Evolutionary conservation across 2,797 vertebrate genomes (phyloP), one percentile per base, ranked within the genome.

Genomic region (Limnodromus scolopaceus): DNA sequence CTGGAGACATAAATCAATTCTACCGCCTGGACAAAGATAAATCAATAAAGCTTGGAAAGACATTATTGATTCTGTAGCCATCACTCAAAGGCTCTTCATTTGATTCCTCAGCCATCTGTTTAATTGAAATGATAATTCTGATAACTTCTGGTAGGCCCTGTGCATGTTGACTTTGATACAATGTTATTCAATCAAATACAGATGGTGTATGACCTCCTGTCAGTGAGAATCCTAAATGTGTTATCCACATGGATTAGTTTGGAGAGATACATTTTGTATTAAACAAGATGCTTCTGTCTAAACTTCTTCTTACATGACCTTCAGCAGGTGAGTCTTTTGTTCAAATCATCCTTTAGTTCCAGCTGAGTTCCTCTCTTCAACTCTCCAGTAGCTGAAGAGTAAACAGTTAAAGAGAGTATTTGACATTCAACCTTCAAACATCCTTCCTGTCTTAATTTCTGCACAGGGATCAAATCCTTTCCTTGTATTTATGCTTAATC

Each of bases 41-140:
- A 99, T 99, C 98, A 97, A 98, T 99, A 97, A 96, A 98, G 97
- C 98, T 98, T 97, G 98, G 98, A 98, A 98, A 98, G 98, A 97
- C 96, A 75, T 96, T 98, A 99, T 99, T 98, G 99, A 99, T 99
- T 98, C 97, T 71, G 79, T 79, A 97, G 97, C 98, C 86, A 98
- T 98, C 98, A 98, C 97, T 98, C 98, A 98, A 97, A 95, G 84
- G 93, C 96, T 98, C 98, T 97, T 98, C 98, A 97, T 99, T 98
- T 98, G 98, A 98, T 98, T 98, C 98, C 97, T 98, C 94, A 92
- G 95, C 97, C 97, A 98, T 99, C 98, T 98, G 97, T 97, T 99
- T 99, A 98, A 98, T 98, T 98, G 98, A 98, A 98, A 98, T 97
- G 97, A 98, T 98, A 98, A 97, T 97, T 98, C 93, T 96, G 97